phyloP scores from a whole-genome alignment of 2,113 vertebrate genomes.

The Aegypius monachus region DNA sequence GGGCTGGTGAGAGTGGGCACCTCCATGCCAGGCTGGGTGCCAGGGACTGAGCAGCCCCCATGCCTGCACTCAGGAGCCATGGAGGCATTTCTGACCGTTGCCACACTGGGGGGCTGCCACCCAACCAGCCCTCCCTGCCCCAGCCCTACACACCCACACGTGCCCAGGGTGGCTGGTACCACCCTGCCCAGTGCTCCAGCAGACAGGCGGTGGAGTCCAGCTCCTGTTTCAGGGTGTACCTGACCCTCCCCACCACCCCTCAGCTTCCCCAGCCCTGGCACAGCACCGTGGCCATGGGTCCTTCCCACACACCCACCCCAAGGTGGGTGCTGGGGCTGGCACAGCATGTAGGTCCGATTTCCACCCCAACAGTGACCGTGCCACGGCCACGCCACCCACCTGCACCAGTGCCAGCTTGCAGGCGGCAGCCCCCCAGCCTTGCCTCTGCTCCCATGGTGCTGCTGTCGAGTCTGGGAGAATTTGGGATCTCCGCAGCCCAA shows the following conservation, averaged over 20 bases:
- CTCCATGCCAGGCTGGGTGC: background rate
- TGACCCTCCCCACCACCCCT: too few relatives aligned
- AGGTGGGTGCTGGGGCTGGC: background rate
- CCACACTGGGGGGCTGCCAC: background rate
- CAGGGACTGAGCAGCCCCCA: rapidly evolving
- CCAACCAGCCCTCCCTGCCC: too few relatives aligned
- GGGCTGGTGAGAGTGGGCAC: background rate
- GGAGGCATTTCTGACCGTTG: rapidly evolving
- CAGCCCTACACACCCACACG: background rate
- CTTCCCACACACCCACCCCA: background rate
- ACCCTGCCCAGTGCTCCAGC: background rate
- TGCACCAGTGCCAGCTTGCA: background rate
- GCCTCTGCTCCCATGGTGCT: background rate
- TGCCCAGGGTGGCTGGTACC: background rate
- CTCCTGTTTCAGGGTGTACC: background rate
- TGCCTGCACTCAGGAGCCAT: background rate
- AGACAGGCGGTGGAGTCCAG: background rate
- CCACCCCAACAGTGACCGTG: background rate
- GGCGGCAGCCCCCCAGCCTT: background rate
- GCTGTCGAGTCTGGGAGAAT: background rate
- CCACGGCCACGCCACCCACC: background rate
- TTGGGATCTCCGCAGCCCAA: background rate
- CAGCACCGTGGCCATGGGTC: background rate
- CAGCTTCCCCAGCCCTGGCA: background rate
- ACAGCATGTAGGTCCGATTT: background rate